Conservation (phyloP, 2,113 vertebrate genomes). For the Myotis lucifugus region DNA sequence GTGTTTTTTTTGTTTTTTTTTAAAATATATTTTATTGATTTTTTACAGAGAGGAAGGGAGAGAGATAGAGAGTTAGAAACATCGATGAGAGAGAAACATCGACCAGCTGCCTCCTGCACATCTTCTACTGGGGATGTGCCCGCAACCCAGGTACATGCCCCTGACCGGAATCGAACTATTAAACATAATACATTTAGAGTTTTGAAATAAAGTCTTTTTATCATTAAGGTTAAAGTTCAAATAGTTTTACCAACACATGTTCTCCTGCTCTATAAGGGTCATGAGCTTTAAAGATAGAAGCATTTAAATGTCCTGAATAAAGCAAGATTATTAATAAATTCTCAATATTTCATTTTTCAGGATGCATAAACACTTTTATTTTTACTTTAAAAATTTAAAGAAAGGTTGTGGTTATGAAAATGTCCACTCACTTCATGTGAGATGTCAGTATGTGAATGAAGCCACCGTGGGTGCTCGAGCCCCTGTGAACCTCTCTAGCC, state of each 20-base stretch:
- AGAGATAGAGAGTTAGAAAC: too few species aligned
- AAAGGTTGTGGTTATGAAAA: neutral
- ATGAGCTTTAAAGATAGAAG: neutral
- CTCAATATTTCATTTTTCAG: neutral
- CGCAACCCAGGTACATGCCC: too few species aligned
- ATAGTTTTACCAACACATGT: neutral
- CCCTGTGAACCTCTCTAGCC: neutral
- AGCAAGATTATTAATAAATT: neutral
- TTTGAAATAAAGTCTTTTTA: constrained; percentile 6
- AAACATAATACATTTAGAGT: neutral
- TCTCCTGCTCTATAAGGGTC: neutral
- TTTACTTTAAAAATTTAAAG: neutral
- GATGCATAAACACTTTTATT: neutral
- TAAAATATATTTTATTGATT: too few species aligned
- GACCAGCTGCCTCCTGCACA: too few species aligned
- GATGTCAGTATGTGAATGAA: neutral
- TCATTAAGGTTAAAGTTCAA: constrained; percentile 40
- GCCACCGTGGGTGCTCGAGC: neutral
- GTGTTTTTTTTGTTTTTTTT: too few species aligned
- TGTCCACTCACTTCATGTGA: neutral
- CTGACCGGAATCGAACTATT: too few species aligned
- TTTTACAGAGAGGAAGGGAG: too few species aligned
- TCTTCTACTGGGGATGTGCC: too few species aligned
- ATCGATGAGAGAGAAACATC: too few species aligned
- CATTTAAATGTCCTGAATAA: neutral